A percentile compares a stretch with the other conserved stretches of the same genome.
Evolutionary conservation across 2,888 invertebrate genomes (phyloP).

Genomic region (Epirrhoe tristata): DNA sequence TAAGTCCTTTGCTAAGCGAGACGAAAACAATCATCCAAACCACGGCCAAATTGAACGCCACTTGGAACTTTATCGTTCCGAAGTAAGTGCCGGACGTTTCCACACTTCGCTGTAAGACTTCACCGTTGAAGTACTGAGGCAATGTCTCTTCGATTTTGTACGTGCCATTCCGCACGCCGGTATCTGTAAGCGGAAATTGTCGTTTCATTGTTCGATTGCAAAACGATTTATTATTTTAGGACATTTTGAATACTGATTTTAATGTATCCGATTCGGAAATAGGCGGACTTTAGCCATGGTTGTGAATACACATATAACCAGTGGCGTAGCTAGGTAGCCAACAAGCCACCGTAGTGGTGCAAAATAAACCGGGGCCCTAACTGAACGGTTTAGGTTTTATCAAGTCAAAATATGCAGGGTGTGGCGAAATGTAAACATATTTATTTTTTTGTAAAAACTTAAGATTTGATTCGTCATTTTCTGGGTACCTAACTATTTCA

Average conservation of each 20-base stretch:
- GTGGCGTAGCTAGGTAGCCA: background rate
- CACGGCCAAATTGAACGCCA: slow-evolving; percentile 95
- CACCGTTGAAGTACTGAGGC: slow-evolving; percentile 93
- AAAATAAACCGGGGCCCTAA: no score
- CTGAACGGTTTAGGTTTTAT: no score
- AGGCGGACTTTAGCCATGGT: background rate
- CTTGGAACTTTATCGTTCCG: slow-evolving; percentile 92
- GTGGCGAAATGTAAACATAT: no score
- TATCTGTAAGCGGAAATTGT: slow-evolving; percentile 53
- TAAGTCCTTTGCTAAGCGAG: slow-evolving; percentile 93
- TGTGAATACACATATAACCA: background rate
- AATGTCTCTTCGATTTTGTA: slow-evolving; percentile 88
- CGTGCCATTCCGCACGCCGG: slow-evolving; percentile 62
- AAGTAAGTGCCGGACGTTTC: slow-evolving; percentile 70
- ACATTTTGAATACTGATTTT: background rate
- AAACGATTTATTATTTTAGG: background rate
- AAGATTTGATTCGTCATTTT: no score
- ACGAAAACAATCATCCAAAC: slow-evolving; percentile 96
- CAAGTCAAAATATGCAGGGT: no score
- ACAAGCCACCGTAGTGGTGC: no score
- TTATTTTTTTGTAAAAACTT: no score
- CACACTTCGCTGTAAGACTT: slow-evolving; percentile 88
- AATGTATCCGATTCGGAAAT: background rate
- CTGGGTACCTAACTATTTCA: no score
- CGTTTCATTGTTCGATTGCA: slow-evolving; percentile 5